A percentile compares a stretch with the other conserved stretches of the same genome.
Conservation (phyloP, 2,113 vertebrate genomes). For the Lipophrys pholis region DNA sequence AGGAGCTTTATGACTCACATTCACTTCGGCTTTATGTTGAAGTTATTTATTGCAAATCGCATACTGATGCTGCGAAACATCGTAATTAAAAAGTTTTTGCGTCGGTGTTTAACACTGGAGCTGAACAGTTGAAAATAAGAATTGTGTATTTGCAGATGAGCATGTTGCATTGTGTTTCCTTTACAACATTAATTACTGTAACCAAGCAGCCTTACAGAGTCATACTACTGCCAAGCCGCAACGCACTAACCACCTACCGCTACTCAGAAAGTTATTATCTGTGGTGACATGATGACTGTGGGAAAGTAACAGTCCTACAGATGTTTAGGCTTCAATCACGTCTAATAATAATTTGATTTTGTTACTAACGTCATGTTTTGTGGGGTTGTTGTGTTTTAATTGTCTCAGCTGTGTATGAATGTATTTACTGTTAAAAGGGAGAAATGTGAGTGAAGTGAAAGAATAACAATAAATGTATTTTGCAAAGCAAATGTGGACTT, state of each 20-base stretch:
- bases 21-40: not conserved
- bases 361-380: not conserved
- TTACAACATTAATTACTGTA: not conserved
- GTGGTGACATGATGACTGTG: too few relatives aligned
- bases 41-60: not conserved
- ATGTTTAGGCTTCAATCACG: not conserved
- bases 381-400: not conserved
- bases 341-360: not conserved
- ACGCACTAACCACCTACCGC: not conserved
- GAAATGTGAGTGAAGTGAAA: not conserved
- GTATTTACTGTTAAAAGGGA: constrained; percentile 26
- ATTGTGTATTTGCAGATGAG: not conserved
- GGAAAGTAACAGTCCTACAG: too few relatives aligned
- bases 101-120: not conserved
- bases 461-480: not conserved
- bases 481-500: not conserved
- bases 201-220: not conserved
- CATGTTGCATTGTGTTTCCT: not conserved
- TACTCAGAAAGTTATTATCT: too few relatives aligned
- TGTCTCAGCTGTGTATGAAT: constrained; percentile 37
- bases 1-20: not conserved
- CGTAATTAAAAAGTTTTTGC: not conserved
- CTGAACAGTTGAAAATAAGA: not conserved
- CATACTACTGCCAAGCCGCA: not conserved
- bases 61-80: not conserved